Percentiles rank a stretch among this genome's conserved stretches.
Conservation (phyloP, 2,797 vertebrate species). For the Falco columbarius region DNA sequence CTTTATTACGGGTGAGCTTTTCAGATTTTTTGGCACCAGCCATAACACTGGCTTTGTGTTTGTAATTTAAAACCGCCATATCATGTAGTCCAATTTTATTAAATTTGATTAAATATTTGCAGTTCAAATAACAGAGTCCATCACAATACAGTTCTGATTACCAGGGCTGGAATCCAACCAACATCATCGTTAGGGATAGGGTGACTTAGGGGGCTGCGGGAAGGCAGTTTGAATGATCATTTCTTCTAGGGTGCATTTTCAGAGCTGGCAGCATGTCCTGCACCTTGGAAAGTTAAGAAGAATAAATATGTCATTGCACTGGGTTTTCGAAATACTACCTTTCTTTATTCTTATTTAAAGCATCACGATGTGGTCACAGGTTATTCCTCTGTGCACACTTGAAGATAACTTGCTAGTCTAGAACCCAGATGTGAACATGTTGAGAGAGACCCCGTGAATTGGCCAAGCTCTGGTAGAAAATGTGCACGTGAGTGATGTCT, state of each 20-base stretch:
- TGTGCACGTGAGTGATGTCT: neutral
- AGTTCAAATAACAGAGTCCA: conserved; percentile 17
- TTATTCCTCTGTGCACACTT: neutral
- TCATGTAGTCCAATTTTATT: conserved; percentile 33
- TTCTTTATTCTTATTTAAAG: neutral
- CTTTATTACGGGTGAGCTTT: conserved; percentile 45
- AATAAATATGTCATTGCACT: neutral
- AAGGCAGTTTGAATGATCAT: neutral
- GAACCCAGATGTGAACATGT: neutral
- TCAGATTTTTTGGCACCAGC: conserved; percentile 46
- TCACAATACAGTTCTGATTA: conserved; percentile 15
- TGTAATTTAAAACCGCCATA: conserved; percentile 28
- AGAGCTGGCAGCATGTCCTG: neutral
- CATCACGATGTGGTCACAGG: neutral
- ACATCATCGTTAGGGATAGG: neutral
- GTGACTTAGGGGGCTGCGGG: neutral
- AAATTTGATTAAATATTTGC: conserved; percentile 52
- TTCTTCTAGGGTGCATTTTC: neutral
- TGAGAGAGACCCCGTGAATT: neutral
- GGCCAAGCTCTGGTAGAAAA: neutral
- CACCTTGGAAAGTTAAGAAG: neutral
- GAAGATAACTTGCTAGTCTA: neutral
- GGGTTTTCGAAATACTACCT: neutral
- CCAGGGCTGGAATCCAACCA: neutral
- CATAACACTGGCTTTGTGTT: neutral